Evolutionary conservation across 2,888 invertebrate genomes (phyloP).

Genomic region (Flexamia atlantica): DNA sequence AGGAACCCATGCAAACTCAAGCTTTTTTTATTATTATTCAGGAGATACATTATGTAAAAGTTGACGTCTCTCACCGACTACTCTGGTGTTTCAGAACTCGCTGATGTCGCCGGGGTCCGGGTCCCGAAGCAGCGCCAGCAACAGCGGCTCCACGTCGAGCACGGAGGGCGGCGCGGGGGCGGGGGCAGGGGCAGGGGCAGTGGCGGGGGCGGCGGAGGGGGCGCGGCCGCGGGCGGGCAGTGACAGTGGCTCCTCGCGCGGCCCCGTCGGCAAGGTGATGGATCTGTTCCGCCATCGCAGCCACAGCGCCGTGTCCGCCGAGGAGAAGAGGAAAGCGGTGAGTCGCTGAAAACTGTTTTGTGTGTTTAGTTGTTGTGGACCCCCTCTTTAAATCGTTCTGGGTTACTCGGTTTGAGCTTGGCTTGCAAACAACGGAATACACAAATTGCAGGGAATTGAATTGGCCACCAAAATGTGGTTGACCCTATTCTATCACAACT

Average conservation of each 20-base stretch:
- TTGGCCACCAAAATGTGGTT: no score
- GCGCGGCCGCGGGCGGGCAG: slow-evolving; percentile 70
- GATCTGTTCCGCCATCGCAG: slow-evolving; percentile 91
- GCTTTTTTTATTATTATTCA: no score
- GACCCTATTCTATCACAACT: no score
- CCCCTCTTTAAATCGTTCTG: no score
- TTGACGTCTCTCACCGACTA: no score
- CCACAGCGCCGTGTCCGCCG: slow-evolving; percentile 83
- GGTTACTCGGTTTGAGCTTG: no score
- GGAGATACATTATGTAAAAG: no score
- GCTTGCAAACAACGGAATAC: no score
- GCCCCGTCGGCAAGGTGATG: slow-evolving; percentile 95
- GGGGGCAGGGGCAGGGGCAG: slow-evolving; percentile 46
- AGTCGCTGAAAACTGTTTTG: no score
- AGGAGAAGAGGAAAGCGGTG: slow-evolving; percentile 85
- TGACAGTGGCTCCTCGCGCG: slow-evolving; percentile 68
- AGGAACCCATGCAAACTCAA: no score
- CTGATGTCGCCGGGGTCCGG: slow-evolving; percentile 75
- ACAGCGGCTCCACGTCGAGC: slow-evolving; percentile 71
- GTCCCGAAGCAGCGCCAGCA: slow-evolving; percentile 67
- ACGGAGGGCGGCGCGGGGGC: slow-evolving; percentile 64
- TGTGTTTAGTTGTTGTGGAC: no score
- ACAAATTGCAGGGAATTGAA: no score
- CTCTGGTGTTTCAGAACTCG: slow-evolving; percentile 75
- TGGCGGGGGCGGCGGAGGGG: slow-evolving; percentile 52